Percentiles rank a stretch among this genome's conserved stretches.
Conservation (phyloP, 1,140 invertebrate genomes). For the Nomia melanderi region DNA sequence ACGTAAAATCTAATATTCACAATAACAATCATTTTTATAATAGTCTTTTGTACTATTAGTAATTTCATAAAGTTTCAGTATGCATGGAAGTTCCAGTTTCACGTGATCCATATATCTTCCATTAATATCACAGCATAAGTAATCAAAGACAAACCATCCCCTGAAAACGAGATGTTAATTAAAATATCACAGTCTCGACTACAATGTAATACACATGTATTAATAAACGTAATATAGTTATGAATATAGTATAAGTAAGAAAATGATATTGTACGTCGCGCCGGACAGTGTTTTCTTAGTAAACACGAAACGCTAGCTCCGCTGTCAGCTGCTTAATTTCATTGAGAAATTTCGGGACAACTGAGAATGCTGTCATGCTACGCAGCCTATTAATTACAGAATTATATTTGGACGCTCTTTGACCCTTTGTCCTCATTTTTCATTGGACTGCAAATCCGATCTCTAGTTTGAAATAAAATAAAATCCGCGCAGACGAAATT, state of each 20-base stretch:
- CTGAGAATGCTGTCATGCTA: background rate
- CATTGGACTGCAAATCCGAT: too few species aligned
- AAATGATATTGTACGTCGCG: background rate
- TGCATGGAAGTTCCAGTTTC: too few species aligned
- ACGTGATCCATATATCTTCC: too few species aligned
- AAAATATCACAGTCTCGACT: background rate
- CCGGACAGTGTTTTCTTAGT: constrained; percentile 27
- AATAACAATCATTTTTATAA: too few species aligned
- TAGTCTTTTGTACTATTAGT: too few species aligned
- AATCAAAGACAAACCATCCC: too few species aligned
- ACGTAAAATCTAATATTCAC: too few species aligned
- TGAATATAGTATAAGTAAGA: constrained; percentile 1
- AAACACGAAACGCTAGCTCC: constrained; percentile 11
- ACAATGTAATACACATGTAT: background rate
- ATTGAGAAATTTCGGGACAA: constrained; percentile 28
- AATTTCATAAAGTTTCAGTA: too few species aligned
- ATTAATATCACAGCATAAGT: too few species aligned
- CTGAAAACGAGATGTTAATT: background rate
- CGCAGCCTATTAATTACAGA: constrained; percentile 10
- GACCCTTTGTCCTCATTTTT: background rate
- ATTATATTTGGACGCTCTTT: constrained; percentile 15
- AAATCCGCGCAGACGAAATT: too few species aligned
- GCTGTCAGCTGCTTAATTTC: constrained; percentile 11
- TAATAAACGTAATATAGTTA: constrained; percentile 36
- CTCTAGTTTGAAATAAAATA: too few species aligned